Conservation (phyloP, 2,113 vertebrate species). For the Scolopax mira region DNA sequence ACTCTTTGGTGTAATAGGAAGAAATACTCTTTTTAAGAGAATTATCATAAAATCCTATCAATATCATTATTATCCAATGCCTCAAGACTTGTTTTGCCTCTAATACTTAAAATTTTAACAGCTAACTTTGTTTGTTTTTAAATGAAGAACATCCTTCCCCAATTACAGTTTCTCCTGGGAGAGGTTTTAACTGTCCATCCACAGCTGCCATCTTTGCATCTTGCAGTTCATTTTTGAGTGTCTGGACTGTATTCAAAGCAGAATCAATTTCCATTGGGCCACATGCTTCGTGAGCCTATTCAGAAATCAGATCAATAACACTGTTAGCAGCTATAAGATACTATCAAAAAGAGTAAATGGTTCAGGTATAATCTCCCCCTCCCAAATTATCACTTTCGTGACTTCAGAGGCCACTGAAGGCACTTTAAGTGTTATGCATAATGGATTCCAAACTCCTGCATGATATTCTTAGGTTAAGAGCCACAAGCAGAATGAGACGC, state of each 20-base stretch:
- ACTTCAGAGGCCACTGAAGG: background rate
- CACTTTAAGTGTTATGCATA: background rate
- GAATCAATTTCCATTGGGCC: constrained; percentile 98
- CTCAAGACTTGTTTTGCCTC: background rate
- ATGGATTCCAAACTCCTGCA: background rate
- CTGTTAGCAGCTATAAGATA: background rate
- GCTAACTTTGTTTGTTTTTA: constrained; percentile 33
- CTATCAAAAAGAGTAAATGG: background rate
- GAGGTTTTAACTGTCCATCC: constrained; percentile 91
- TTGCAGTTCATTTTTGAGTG: constrained; percentile 91
- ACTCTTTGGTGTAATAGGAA: background rate
- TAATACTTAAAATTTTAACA: background rate
- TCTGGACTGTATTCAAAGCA: constrained; percentile 91
- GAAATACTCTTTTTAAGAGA: background rate
- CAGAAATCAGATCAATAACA: background rate
- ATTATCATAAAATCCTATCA: background rate
- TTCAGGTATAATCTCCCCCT: background rate
- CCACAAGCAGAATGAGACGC: background rate
- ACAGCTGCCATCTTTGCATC: constrained; percentile 94
- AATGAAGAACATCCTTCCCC: constrained; percentile 27
- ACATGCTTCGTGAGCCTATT: constrained; percentile 94
- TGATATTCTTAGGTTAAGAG: background rate
- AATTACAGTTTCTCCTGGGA: constrained; percentile 93
- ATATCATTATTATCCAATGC: background rate
- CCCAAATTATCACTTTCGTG: background rate